Percentiles rank a stretch among this genome's conserved stretches.
phyloP scores from a whole-genome alignment of 2,113 vertebrate species.

The Siniperca knerii region DNA sequence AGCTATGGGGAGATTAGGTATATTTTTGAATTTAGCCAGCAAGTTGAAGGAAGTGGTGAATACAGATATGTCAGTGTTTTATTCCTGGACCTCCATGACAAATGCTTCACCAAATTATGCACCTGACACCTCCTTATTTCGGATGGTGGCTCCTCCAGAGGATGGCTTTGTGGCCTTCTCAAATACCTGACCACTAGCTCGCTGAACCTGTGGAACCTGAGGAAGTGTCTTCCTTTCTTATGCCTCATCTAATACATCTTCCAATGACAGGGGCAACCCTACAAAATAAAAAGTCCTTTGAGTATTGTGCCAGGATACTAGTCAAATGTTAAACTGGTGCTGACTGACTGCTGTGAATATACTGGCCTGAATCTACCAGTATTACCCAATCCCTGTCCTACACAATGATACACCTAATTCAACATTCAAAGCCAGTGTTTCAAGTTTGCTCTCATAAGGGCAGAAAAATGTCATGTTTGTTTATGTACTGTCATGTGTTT shows the following conservation, averaged over 20 bases:
- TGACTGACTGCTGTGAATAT: constrained; percentile 19
- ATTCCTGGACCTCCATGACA: constrained; percentile 25
- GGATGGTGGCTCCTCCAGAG: constrained; percentile 13
- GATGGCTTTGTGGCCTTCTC: constrained; percentile 13
- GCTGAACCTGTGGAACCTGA: too few relatives aligned
- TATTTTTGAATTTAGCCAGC: constrained; percentile 35
- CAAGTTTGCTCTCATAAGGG: background rate
- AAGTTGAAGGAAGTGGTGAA: constrained; percentile 11
- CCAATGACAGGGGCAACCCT: background rate
- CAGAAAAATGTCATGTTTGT: constrained; percentile 11
- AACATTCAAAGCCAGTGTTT: background rate
- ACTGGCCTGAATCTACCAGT: constrained; percentile 1
- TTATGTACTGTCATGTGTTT: constrained; percentile 15
- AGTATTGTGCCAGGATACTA: background rate
- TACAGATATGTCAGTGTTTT: constrained; percentile 28
- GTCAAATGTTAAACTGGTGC: constrained; percentile 38
- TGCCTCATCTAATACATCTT: background rate
- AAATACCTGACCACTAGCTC: constrained; percentile 19
- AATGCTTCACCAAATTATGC: constrained; percentile 24
- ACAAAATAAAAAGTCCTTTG: constrained; percentile 34
- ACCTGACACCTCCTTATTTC: constrained; percentile 34
- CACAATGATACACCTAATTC: background rate
- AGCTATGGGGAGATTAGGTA: constrained; percentile 5
- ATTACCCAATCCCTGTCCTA: background rate
- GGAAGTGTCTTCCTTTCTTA: background rate